Conservation (phyloP, 2,113 vertebrate species). For the Piaya cayana region DNA sequence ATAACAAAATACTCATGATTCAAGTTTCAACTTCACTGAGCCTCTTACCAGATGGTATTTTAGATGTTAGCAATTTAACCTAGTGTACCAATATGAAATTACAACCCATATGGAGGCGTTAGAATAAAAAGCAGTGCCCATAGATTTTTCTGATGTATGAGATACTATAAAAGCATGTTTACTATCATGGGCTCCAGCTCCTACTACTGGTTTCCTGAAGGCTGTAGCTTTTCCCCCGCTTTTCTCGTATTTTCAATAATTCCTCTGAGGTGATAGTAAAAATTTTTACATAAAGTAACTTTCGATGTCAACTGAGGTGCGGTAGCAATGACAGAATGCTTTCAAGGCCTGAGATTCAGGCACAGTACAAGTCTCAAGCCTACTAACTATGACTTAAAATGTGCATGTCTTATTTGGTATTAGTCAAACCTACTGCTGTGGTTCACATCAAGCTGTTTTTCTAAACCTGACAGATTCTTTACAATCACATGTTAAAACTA, state of each 20-base stretch:
- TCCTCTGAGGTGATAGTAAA: neutral
- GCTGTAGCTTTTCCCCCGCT: neutral
- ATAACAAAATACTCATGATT: neutral
- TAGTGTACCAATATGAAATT: neutral
- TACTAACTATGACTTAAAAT: neutral
- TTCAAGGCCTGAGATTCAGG: neutral
- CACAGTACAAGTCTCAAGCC: neutral
- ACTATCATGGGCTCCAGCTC: neutral
- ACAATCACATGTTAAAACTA: neutral
- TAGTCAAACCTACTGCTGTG: neutral
- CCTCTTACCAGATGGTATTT: neutral
- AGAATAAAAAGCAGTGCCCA: neutral
- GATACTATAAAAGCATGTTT: neutral
- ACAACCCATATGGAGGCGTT: neutral
- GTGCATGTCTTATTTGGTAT: neutral
- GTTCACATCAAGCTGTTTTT: neutral
- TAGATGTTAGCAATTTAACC: neutral
- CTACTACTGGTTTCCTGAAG: neutral
- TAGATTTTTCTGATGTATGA: neutral
- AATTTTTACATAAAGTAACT: neutral
- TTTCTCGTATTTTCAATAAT: neutral
- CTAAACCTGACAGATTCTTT: neutral
- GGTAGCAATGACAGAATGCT: neutral
- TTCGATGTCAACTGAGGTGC: neutral
- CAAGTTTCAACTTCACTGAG: neutral